Conservation (phyloP, 2,888 invertebrate species). For the Drosophila siamana region DNA sequence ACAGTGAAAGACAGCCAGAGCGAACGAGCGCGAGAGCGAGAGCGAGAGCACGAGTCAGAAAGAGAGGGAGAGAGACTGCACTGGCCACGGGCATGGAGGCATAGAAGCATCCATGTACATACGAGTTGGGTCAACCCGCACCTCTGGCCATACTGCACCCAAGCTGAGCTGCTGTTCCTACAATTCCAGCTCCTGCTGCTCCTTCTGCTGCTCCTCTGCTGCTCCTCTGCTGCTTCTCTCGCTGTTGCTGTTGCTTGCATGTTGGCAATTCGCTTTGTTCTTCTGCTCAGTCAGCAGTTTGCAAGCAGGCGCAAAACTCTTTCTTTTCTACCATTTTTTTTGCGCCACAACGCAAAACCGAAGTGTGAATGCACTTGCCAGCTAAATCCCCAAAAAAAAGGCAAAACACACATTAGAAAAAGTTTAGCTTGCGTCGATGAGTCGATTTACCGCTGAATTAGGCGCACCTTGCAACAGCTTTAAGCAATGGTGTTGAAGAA, state of each 20-base stretch:
- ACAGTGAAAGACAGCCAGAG: conserved; percentile 36
- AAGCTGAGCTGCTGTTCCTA: conserved; percentile 2
- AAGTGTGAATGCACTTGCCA: conserved; percentile 47
- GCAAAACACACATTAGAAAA: not conserved
- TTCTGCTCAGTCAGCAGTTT: conserved; percentile 77
- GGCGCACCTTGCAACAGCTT: not conserved
- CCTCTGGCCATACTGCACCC: conserved; percentile 33
- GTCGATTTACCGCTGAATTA: not conserved
- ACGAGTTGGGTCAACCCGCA: conserved; percentile 23
- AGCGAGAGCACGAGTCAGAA: not conserved
- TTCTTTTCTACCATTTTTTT: conserved; percentile 7
- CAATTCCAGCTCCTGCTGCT: not conserved
- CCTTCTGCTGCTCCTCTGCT: no score
- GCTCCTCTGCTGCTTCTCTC: no score
- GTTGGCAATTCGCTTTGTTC: conserved; percentile 71
- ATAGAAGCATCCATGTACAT: conserved; percentile 47
- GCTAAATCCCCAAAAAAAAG: not conserved
- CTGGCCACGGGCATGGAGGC: conserved; percentile 32
- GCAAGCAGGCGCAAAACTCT: conserved; percentile 49
- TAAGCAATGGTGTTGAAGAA: no score
- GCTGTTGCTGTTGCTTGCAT: conserved; percentile 47
- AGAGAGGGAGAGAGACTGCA: not conserved
- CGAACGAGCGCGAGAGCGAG: conserved; percentile 5
- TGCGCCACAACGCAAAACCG: conserved; percentile 19
- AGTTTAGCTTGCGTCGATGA: not conserved